These are phyloP conservation scores for Cyclophora albipunctata DNA, from an alignment of 2,888 invertebrate species.

Conservation along the genomic window DNA sequence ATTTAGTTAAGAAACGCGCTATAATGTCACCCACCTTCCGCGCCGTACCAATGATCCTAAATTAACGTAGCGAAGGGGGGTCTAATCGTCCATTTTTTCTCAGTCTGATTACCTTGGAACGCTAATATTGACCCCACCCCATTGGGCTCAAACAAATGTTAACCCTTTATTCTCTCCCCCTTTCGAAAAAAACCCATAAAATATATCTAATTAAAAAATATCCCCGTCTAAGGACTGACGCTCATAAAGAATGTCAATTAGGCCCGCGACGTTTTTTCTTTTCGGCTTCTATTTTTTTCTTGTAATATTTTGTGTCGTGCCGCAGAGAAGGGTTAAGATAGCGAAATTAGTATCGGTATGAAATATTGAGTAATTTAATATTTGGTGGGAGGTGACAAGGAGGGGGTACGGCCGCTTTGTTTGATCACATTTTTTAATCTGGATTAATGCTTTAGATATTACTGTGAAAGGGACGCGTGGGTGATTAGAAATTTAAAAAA, in stretches of 20 bases:
- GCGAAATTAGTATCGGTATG: conserved; percentile 75
- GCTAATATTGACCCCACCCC: conserved; percentile 68
- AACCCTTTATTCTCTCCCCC: conserved; percentile 71
- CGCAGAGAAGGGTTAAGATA: conserved; percentile 73
- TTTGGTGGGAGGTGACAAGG: conserved; percentile 32
- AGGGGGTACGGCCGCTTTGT: conserved; percentile 12
- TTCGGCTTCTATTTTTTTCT: conserved; percentile 44
- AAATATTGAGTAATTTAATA: conserved; percentile 75
- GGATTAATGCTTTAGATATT: conserved; percentile 22
- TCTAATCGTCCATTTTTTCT: conserved; percentile 73
- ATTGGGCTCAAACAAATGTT: conserved; percentile 69
- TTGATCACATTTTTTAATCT: conserved; percentile 27
- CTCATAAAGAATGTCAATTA: conserved; percentile 77
- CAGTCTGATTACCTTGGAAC: conserved; percentile 70
- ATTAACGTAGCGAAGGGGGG: conserved; percentile 67
- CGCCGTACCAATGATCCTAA: conserved; percentile 62
- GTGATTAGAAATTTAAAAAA: too few species aligned
- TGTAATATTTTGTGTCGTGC: conserved; percentile 67
- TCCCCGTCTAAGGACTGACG: conserved; percentile 73
- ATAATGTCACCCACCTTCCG: conserved; percentile 24
- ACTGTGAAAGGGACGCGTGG: too few species aligned
- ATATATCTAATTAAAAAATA: conserved; percentile 78
- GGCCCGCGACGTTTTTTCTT: conserved; percentile 63
- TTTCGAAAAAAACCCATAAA: conserved; percentile 74
- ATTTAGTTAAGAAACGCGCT: conserved; percentile 29